Percentiles rank a stretch among this genome's conserved stretches.
These are phyloP conservation scores for Sarcophaga subvicina DNA, from an alignment of 2,888 invertebrate species.

Conservation along the genomic window DNA sequence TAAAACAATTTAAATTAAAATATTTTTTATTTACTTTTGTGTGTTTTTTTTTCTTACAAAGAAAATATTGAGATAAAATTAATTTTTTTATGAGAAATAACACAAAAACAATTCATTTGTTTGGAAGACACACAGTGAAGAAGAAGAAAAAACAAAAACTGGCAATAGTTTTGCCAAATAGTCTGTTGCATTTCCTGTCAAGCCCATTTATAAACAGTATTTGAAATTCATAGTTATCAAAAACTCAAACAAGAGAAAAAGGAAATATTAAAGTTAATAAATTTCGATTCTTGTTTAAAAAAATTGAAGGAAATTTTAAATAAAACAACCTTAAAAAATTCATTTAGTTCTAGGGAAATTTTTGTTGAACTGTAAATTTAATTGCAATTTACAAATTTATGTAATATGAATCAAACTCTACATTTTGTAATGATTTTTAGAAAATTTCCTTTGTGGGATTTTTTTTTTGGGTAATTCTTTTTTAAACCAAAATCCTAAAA, in stretches of 20 bases:
- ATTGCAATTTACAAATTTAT: neutral
- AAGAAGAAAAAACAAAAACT: neutral
- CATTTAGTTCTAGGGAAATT: conserved; percentile 44
- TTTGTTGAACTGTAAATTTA: neutral
- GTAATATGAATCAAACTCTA: neutral
- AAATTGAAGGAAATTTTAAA: conserved; percentile 22
- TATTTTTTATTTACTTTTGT: neutral
- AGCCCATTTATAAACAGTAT: conserved; percentile 39
- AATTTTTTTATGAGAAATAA: conserved; percentile 38
- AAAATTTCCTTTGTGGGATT: conserved; percentile 37
- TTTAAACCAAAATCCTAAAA: too few species aligned
- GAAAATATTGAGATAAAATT: conserved; percentile 36
- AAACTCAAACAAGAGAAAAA: neutral
- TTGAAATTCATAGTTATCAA: neutral
- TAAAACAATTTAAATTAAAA: conserved; percentile 1
- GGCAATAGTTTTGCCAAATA: conserved; percentile 58
- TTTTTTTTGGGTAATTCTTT: conserved; percentile 33
- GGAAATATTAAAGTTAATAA: neutral
- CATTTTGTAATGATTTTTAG: neutral
- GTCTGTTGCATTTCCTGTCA: conserved; percentile 67
- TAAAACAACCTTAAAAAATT: neutral
- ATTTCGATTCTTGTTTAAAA: neutral
- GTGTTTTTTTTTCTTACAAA: conserved; percentile 6
- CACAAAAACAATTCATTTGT: conserved; percentile 31
- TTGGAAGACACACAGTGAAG: neutral